Evolutionary conservation across 2,888 invertebrate genomes (phyloP), one percentile per base, ranked within the genome.

Genomic region (Pheosia tremula): DNA sequence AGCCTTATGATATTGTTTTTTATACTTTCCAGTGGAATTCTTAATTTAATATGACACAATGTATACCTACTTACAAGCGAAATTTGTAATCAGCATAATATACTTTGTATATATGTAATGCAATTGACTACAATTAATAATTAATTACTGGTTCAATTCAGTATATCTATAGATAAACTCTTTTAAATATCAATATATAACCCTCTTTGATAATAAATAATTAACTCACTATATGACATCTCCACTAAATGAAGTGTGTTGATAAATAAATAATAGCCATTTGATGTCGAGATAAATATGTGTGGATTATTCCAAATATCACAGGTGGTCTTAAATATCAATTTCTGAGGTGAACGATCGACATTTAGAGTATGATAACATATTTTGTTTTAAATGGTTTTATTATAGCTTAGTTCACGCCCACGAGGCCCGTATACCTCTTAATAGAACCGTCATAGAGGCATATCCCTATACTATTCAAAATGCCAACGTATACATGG

Each of bases 321-420:
- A 50, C 9, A 24, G 11, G 43, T 11, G 8, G 13, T 59, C 9
- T 68, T 65, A 62, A 66, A 69, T 72, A 69, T 69, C 61, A 59
- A 64, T 60, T 37, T 64, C 13, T 57, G 57, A 37, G 74, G 70
- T 71, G 60, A 71, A 71, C 13, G 73, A 11, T 64, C 71, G 71
- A 63, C 70, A 73, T 71, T 72, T 67, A 54, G n/a, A 43, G 54
- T 36, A 63, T 55, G 52, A 54, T 56, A 56, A 13, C 24, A 52
- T 55, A 53, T 24, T 24, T 24, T 57, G 56, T 56, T 65, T 10
- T 5, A 9, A 62, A 65, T 62, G 58, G n/a, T 62, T 67, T 58
- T 58, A 58, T 58, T 60, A 55, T 57, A 58, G 9, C 55, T 13
- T 55, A 55, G 39, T 41, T n/a, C 39, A 55, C 39, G 6, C 55